phyloP scores from a whole-genome alignment of 1,140 invertebrate genomes.

The Sminthurinus signatus region DNA sequence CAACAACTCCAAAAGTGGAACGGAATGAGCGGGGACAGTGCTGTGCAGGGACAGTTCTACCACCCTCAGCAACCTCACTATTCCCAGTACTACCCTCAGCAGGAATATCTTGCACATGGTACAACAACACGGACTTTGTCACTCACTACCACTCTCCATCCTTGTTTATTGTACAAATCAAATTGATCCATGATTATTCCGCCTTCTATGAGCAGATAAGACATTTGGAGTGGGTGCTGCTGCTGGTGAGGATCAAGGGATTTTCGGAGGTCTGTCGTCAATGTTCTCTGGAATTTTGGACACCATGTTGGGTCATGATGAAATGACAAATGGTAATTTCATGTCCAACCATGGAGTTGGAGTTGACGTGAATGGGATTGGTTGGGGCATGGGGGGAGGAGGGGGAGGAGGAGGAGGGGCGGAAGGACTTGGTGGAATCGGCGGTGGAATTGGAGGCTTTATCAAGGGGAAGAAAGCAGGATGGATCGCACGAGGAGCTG shows the following conservation, averaged over 20 bases:
- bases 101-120: no score
- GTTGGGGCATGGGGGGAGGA: neutral
- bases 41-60: no score
- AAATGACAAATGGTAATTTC: neutral
- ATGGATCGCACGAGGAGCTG: neutral
- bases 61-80: no score
- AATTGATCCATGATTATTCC: no score
- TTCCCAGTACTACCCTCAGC: no score
- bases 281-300: constrained; percentile 1
- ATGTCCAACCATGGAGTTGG: neutral
- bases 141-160: no score
- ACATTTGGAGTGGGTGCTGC: neutral
- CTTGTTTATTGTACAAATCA: no score
- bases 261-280: neutral
- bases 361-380: no score
- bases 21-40: no score
- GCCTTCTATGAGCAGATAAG: no score
- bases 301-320: constrained; percentile 2
- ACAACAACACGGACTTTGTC: no score
- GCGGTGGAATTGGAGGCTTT: constrained; percentile 6
- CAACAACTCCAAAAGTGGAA: no score
- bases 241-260: neutral
- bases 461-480: neutral
- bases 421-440: neutral
- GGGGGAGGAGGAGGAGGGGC: neutral